Evolutionary conservation across 2,797 vertebrate species (phyloP), one percentile per base, ranked within the genome.

Genomic region (Glyptemys insculpta): DNA sequence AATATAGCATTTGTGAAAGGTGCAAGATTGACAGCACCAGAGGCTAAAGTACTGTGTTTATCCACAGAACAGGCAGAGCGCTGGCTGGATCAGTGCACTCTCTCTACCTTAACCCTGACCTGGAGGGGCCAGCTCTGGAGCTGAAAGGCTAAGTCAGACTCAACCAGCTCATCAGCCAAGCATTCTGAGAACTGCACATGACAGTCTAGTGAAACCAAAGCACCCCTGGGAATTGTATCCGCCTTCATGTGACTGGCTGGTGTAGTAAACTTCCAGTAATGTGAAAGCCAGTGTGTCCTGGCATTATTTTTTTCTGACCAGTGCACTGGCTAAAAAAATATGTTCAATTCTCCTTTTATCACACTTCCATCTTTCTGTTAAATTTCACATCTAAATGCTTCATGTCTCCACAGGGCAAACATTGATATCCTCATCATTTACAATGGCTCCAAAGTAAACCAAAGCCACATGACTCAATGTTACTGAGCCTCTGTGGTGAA

Each of bases 341-440:
- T 12, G 53, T 83, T 86, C 82, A 74, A 86, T 72, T 0, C 83
- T 65, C 4, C 52, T 27, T 50, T 57, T 74, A 3, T 9, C 2
- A 86, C 65, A 87, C 86, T 97, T 94, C 85, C 96, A 62, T 11
- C 11, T 81, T 95, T n/a, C 92, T 96, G 96, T 62, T 90, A 96
- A 37, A 97, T 97, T 97, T 95, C 96, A 87, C 96, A 93, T 23
- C 95, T 8, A 6, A 94, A 54, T n/a, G 91, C 79, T 94, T 88
- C 94, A 8, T 5, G 87, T 91, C 65, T 92, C 91, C 41, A 1
- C 18, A 2, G 91, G 82, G 78, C 0, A 0, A 95, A 91, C 72
- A 0, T 0, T 72, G 88, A 89, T 90, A 85, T 49, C 91, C 81
- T 81, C 62, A 1, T 80, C 83, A 86, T 18, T 81, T 93, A 1